Evolutionary conservation across 2,888 invertebrate species (phyloP).

Genomic region (Chloroclysta siterata): DNA sequence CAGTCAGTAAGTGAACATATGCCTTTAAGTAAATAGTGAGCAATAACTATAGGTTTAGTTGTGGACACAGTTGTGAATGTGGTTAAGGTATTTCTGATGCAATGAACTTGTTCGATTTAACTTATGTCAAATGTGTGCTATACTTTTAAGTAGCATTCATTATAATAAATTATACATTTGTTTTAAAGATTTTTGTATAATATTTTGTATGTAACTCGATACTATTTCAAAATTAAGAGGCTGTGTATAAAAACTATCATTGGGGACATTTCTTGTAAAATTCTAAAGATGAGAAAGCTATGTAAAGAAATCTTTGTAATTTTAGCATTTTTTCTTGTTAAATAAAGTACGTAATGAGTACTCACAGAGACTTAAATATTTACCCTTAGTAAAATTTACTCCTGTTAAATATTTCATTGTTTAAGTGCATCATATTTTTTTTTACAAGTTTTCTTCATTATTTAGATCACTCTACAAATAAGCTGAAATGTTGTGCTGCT

Average conservation of each 20-base stretch:
- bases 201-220: slow-evolving; percentile 43
- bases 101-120: slow-evolving; percentile 31
- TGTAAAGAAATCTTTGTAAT: slow-evolving; percentile 3
- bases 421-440: slow-evolving; percentile 10
- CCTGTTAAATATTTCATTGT: slow-evolving; percentile 23
- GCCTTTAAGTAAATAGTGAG: slow-evolving; percentile 74
- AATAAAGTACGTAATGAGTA: background rate
- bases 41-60: slow-evolving; percentile 44
- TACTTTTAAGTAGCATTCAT: slow-evolving; percentile 13
- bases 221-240: slow-evolving; percentile 47
- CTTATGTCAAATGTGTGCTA: slow-evolving; percentile 9
- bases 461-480: background rate
- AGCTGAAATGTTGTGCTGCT: background rate
- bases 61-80: slow-evolving; percentile 32
- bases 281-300: slow-evolving; percentile 9
- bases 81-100: slow-evolving; percentile 24
- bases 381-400: slow-evolving; percentile 29
- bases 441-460: background rate
- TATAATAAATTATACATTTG: slow-evolving; percentile 45
- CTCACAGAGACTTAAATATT: slow-evolving; percentile 20
- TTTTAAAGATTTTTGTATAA: slow-evolving; percentile 53
- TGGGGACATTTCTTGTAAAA: slow-evolving; percentile 40
- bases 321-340: slow-evolving; percentile 4
- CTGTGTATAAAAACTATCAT: slow-evolving; percentile 42
- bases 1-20: slow-evolving; percentile 73